Percentiles rank a stretch among this genome's conserved stretches.
phyloP scores from a whole-genome alignment of 2,113 vertebrate species.

The Plecturocebus donacophilus region DNA sequence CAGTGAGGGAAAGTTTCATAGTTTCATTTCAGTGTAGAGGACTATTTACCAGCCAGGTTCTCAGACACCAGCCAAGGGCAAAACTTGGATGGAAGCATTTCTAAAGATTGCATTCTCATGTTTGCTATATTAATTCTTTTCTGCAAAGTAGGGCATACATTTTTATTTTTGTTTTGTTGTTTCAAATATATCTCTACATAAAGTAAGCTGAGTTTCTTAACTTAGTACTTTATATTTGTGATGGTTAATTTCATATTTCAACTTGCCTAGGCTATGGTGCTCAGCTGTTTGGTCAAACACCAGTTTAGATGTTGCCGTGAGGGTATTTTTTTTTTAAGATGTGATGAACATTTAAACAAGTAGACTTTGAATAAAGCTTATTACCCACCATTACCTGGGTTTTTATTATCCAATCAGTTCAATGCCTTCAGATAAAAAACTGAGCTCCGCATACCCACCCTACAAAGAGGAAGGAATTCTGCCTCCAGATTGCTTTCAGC shows the following conservation, averaged over 20 bases:
- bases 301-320: neutral
- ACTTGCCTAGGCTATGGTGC: neutral
- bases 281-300: neutral
- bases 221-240: neutral
- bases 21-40: neutral
- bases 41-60: neutral
- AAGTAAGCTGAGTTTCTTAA: neutral
- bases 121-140: neutral
- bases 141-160: neutral
- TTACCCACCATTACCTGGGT: neutral
- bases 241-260: neutral
- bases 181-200: too few species aligned
- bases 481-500: neutral
- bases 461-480: neutral
- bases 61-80: neutral
- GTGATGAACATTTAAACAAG: neutral
- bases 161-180: neutral
- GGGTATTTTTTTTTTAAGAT: neutral
- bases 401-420: neutral
- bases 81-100: neutral
- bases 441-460: rapidly evolving
- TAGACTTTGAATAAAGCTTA: neutral
- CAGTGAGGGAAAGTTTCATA: neutral
- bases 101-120: neutral
- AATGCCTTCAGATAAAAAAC: neutral